Percentiles rank a stretch among this genome's conserved stretches.
Conservation (phyloP, 2,113 vertebrate species). For the Nothocercus julius region DNA sequence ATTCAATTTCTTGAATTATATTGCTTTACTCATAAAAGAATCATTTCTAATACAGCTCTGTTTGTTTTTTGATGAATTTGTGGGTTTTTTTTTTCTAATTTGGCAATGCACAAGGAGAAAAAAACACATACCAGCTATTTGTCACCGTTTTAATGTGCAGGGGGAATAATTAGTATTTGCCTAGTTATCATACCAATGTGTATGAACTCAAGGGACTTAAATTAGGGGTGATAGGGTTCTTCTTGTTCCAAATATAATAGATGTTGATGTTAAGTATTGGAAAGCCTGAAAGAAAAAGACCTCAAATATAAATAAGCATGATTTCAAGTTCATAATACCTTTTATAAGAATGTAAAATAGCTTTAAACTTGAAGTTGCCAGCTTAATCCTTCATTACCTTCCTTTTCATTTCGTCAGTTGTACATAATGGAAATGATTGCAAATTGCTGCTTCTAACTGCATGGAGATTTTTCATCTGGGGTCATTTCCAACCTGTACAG, state of each 20-base stretch:
- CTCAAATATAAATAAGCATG: slow-evolving; percentile 12
- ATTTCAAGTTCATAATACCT: slow-evolving; percentile 28
- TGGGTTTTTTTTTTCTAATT: background rate
- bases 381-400: slow-evolving; percentile 16
- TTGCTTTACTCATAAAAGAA: background rate
- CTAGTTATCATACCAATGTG: background rate
- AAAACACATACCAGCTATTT: background rate
- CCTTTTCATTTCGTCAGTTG: background rate
- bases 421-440: background rate
- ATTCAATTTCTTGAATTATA: background rate
- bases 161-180: slow-evolving; percentile 22
- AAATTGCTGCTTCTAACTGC: background rate
- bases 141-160: background rate
- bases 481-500: background rate
- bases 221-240: background rate
- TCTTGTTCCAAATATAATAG: background rate
- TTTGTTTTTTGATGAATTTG: background rate
- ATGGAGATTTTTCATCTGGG: slow-evolving; percentile 12
- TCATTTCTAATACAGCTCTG: background rate
- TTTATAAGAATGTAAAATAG: slow-evolving; percentile 13
- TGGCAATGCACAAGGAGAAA: background rate
- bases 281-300: slow-evolving; percentile 18
- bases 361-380: slow-evolving; percentile 16
- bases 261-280: slow-evolving; percentile 9
- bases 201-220: background rate